Percentiles rank a stretch among this genome's conserved stretches.
These are phyloP conservation scores for Epicampocera succincta DNA, from an alignment of 2,888 invertebrate species.

Conservation along the genomic window DNA sequence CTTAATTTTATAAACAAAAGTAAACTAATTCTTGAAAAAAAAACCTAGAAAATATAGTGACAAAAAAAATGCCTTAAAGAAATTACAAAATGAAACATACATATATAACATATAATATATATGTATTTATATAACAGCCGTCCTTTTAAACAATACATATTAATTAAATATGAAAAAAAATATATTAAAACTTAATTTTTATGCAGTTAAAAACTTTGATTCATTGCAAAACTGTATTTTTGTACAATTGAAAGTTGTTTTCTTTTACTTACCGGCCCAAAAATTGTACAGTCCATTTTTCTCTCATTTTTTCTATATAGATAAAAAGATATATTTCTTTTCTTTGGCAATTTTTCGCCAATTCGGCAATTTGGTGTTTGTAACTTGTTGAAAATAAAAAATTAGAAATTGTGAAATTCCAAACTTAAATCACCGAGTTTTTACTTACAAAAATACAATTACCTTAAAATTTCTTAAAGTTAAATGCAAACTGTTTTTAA, in stretches of 20 bases:
- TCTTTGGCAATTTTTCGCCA: background rate
- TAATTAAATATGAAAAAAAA: background rate
- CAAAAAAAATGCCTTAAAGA: constrained; percentile 52
- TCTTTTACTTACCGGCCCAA: background rate
- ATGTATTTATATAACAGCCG: constrained; percentile 18
- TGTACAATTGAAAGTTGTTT: constrained; percentile 13
- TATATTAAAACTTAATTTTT: constrained; percentile 3
- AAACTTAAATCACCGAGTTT: constrained; percentile 19
- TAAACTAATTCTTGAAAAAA: constrained; percentile 5
- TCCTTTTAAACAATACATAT: constrained; percentile 41
- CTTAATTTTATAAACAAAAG: constrained; percentile 9
- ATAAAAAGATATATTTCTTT: constrained; percentile 7
- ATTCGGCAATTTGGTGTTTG: constrained; percentile 47
- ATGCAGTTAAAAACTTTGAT: background rate
- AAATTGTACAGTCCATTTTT: background rate
- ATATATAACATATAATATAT: background rate
- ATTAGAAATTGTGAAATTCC: background rate
- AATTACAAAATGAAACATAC: constrained; percentile 24
- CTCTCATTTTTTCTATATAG: constrained; percentile 35
- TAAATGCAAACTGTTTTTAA: too few species aligned
- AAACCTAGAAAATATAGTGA: constrained; percentile 8
- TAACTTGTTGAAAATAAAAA: constrained; percentile 52
- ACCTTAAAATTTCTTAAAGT: too few species aligned
- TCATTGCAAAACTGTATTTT: background rate
- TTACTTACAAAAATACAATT: background rate